Conservation (phyloP, 2,113 vertebrate species). For the Poeciliopsis turrubarensis region DNA sequence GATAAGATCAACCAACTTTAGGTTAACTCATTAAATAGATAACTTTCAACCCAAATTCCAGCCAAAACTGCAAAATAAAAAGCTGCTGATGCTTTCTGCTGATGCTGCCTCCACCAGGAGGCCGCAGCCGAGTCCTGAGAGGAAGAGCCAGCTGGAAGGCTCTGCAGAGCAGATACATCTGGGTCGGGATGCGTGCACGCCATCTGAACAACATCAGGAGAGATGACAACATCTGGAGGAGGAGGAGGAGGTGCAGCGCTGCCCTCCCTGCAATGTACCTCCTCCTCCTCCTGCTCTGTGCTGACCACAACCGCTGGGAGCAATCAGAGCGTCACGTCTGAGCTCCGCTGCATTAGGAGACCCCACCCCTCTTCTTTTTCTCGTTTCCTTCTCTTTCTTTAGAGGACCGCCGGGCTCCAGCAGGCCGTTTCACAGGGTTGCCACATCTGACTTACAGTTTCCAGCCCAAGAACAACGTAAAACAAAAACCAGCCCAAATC, state of each 20-base stretch:
- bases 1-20: no score
- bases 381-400: conserved; percentile 56
- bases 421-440: conserved; percentile 19
- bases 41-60: background rate
- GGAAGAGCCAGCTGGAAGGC: conserved; percentile 26
- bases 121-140: conserved; percentile 12
- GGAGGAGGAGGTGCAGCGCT: conserved; percentile 34
- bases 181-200: conserved; percentile 22
- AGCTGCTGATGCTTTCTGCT: background rate
- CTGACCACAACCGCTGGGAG: conserved; percentile 76
- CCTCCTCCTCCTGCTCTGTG: conserved; percentile 25
- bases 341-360: conserved; percentile 64
- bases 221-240: conserved; percentile 72
- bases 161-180: conserved; percentile 18
- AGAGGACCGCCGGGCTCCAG: conserved; percentile 67
- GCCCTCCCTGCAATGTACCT: conserved; percentile 33
- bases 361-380: conserved; percentile 24
- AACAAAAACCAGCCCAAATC: no score
- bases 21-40: no score
- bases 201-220: conserved; percentile 23
- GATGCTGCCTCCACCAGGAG: conserved; percentile 7
- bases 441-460: no score
- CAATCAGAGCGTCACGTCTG: conserved; percentile 74
- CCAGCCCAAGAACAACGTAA: no score
- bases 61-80: background rate